Base-by-base conservation (phyloP, 2,797 vertebrate genomes). In the Diglossa cyanea region DNA sequence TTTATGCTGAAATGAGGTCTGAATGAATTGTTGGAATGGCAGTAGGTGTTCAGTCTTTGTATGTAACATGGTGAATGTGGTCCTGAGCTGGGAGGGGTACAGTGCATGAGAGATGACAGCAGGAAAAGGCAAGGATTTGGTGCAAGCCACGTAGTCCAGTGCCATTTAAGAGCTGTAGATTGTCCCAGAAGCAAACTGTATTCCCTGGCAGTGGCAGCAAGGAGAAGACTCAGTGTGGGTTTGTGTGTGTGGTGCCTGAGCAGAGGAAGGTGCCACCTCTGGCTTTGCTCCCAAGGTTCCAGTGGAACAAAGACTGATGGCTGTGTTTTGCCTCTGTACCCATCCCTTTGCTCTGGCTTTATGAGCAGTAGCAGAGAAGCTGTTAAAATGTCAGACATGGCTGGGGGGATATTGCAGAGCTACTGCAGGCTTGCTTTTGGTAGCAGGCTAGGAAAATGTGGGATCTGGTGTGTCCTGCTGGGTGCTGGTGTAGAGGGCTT, bases 81-180 rank as follows among this genome's bases (percentile, higher is more conserved):
- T 3, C 37, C 47, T 61, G 25, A 62, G 19, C 19, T 33, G 40
- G 54, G 17, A 33, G 12, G 31, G 17, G 4, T 48, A 15, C 6
- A 8, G 33, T 17, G 18, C 17, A 40, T 17, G 35, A 76, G 40
- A 79, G 50, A 6, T 23, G 21, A 4, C 13, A 47, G 28, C 17
- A 68, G 47, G 26, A 40, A 61, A 53, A 90, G 47, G 1, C 9
- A 67, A 65, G 13, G 35, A 19, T 54, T 53, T 65, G 18, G 39
- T 78, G 25, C 4, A 21, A 47, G 18, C 62, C 19, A 7, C 0
- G 0, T 26, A 28, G 51, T 17, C 3, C 5, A 6, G 14, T 61
- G 42, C 35, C 3, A 6, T 35, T 68, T 48, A 44, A 45, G 85
- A 33, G 14, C 20, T 66, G 7, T 37, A 24, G 35, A 17, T 62